Evolutionary conservation across 1,140 invertebrate species (phyloP).

Genomic region (Bilobella aurantiaca): DNA sequence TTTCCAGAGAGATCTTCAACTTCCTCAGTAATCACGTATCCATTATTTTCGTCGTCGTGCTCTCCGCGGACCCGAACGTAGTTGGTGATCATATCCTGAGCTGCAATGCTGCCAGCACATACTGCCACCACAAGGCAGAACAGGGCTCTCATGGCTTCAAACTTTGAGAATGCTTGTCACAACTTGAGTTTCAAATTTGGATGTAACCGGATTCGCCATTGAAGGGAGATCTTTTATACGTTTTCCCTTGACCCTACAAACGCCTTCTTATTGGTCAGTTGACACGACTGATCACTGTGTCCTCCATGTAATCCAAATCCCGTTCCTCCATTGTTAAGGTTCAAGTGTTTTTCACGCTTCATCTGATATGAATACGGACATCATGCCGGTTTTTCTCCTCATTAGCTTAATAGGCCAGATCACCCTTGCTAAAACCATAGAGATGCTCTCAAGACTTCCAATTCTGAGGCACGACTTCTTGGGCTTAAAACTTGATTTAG

Average conservation of each 20-base stretch:
- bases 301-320: neutral
- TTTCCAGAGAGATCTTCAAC: conserved; percentile 5
- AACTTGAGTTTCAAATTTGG: too few relatives aligned
- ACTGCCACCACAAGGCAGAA: too few relatives aligned
- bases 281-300: too few relatives aligned
- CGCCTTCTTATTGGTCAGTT: too few relatives aligned
- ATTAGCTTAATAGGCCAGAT: neutral
- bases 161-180: too few relatives aligned
- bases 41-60: conserved; percentile 10
- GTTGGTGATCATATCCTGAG: conserved; percentile 5
- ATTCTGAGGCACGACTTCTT: too few relatives aligned
- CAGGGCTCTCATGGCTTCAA: too few relatives aligned
- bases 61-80: conserved; percentile 8
- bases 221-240: neutral
- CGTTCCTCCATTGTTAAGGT: neutral
- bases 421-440: too few relatives aligned
- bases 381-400: conserved; percentile 1
- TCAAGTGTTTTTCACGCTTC: neutral
- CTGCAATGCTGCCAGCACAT: neutral
- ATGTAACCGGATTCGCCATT: too few relatives aligned
- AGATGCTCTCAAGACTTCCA: too few relatives aligned
- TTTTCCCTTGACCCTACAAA: neutral
- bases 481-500: too few relatives aligned
- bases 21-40: conserved; percentile 13
- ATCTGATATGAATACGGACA: neutral